Evolutionary conservation across 1,140 invertebrate genomes (phyloP).

Genomic region (Drosophila novamexicana): DNA sequence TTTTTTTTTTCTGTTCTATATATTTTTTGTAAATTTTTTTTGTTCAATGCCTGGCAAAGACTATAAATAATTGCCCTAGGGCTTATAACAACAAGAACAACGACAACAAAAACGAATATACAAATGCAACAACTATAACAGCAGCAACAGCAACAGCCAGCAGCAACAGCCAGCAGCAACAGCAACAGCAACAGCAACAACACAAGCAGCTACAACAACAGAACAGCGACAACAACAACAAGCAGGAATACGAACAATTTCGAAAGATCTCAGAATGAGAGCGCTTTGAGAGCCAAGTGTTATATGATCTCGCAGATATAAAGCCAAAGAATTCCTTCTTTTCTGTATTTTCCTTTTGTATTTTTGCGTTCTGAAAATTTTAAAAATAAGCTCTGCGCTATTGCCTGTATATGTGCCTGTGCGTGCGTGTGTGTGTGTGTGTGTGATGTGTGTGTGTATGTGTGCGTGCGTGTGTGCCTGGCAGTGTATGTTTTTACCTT

Average conservation of each 20-base stretch:
- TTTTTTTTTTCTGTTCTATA: constrained; percentile 52
- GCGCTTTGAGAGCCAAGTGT: constrained; percentile 54
- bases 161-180: constrained; percentile 38
- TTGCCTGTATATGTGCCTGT: constrained; percentile 26
- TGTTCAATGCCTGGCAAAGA: constrained; percentile 48
- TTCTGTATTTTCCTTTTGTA: constrained; percentile 19
- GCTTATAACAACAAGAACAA: constrained; percentile 41
- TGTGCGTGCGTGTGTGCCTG: constrained; percentile 16
- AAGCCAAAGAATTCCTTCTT: constrained; percentile 31
- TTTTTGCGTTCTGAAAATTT: constrained; percentile 49
- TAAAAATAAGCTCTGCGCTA: constrained; percentile 61
- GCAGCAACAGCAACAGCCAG: constrained; percentile 25
- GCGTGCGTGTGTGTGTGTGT: constrained; percentile 6
- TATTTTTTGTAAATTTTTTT: constrained; percentile 44
- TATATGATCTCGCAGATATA: constrained; percentile 71
- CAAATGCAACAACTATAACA: constrained; percentile 25
- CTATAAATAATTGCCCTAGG: constrained; percentile 69
- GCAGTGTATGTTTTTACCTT: constrained; percentile 61
- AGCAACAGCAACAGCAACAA: constrained; percentile 21
- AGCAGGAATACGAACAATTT: constrained; percentile 52
- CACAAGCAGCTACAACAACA: constrained; percentile 23
- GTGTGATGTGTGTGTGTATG: constrained; percentile 12
- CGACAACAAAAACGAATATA: constrained; percentile 7
- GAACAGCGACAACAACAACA: constrained; percentile 19
- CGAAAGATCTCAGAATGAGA: constrained; percentile 44